A percentile compares a stretch with the other conserved stretches of the same genome.
phyloP scores from a whole-genome alignment of 2,888 invertebrate genomes.

The Apotomis capreana region DNA sequence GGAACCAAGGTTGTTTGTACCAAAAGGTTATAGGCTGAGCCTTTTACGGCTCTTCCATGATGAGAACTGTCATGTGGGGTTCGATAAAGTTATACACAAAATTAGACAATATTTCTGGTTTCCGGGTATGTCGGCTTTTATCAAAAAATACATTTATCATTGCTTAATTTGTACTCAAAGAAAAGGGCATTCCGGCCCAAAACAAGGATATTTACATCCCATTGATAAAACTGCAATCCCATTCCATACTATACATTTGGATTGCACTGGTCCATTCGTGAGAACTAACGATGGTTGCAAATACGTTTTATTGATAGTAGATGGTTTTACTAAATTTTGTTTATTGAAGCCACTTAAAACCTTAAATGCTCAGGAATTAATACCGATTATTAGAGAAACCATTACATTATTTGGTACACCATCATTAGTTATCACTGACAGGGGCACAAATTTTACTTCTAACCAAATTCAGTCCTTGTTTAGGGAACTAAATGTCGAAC shows the following conservation, averaged over 20 bases:
- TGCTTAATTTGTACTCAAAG: no score
- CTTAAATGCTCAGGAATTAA: neutral
- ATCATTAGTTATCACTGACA: slow-evolving; percentile 3
- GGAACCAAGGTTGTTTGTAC: no score
- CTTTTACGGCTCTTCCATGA: neutral
- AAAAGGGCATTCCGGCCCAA: no score
- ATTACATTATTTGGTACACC: slow-evolving; percentile 8
- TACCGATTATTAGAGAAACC: neutral
- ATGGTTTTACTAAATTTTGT: slow-evolving; percentile 51
- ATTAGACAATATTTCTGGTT: slow-evolving; percentile 61
- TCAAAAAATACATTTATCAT: slow-evolving; percentile 54
- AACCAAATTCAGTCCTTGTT: neutral
- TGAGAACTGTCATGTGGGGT: slow-evolving; percentile 53
- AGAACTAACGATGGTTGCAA: no score
- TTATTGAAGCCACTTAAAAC: slow-evolving; percentile 50
- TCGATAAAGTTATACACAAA: slow-evolving; percentile 53
- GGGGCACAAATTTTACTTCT: slow-evolving; percentile 5
- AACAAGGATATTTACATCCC: no score
- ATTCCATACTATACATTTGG: slow-evolving; percentile 60
- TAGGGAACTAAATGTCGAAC: neutral
- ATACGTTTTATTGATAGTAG: no score
- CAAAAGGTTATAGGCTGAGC: no score
- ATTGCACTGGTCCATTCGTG: slow-evolving; percentile 48
- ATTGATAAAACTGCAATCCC: slow-evolving; percentile 44
- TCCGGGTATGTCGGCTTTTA: slow-evolving; percentile 55